These are phyloP conservation scores for Troilus luridus DNA, from an alignment of 2,888 invertebrate species.

Conservation along the genomic window DNA sequence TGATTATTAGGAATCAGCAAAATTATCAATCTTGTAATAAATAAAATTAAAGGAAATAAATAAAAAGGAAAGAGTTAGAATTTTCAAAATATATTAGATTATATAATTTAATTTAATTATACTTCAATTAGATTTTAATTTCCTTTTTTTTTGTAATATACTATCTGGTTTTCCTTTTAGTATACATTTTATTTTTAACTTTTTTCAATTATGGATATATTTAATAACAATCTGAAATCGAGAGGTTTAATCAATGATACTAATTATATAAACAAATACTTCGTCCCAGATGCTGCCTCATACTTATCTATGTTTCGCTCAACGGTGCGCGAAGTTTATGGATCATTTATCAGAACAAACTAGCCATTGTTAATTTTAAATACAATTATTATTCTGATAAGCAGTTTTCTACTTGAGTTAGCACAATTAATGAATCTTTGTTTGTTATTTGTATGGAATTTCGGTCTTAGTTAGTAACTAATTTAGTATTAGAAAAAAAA, in stretches of 20 bases:
- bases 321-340: constrained; percentile 9
- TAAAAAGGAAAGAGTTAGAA: too few species aligned
- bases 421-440: not conserved
- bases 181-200: too few species aligned
- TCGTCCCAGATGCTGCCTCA: not conserved
- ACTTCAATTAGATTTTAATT: too few species aligned
- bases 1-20: too few species aligned
- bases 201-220: too few species aligned
- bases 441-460: not conserved
- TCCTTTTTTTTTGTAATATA: too few species aligned
- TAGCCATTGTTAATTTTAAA: constrained; percentile 12
- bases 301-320: constrained; percentile 7
- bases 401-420: constrained; percentile 5
- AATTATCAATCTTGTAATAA: too few species aligned
- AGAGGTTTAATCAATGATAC: not conserved
- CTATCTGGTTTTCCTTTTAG: too few species aligned
- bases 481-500: not conserved
- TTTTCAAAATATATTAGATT: too few species aligned
- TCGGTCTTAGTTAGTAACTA: not conserved
- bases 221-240: not conserved
- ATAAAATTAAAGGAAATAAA: too few species aligned
- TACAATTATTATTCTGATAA: constrained; percentile 27
- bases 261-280: not conserved
- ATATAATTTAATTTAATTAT: too few species aligned
- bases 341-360: constrained; percentile 20